Evolutionary conservation across 2,888 invertebrate species (phyloP).

Genomic region (Hirtodrosophila alboralis): DNA sequence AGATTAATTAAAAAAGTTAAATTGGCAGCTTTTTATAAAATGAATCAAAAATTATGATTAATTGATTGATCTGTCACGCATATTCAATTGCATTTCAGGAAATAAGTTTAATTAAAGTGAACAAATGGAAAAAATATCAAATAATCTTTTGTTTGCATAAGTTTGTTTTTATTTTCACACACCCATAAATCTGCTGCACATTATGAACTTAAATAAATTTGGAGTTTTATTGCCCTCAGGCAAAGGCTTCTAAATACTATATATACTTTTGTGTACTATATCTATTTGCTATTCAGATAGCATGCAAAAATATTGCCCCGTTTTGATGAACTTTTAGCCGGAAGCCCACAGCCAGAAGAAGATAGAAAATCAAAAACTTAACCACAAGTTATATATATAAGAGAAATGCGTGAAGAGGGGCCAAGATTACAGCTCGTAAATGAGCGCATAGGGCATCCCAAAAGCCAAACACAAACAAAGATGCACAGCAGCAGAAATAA

Average conservation of each 20-base stretch:
- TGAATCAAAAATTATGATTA: no score
- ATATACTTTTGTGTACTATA: no score
- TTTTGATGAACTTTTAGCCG: conserved; percentile 24
- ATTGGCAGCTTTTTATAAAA: no score
- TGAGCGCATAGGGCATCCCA: conserved; percentile 27
- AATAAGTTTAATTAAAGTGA: no score
- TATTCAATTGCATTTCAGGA: no score
- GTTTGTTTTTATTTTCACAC: no score
- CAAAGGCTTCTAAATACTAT: conserved; percentile 10
- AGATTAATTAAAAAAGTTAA: no score
- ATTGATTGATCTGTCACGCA: no score
- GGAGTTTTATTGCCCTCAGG: conserved; percentile 7
- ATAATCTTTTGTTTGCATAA: no score
- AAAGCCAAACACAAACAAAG: conserved; percentile 28
- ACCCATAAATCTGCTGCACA: no score
- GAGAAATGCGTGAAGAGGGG: conserved; percentile 21
- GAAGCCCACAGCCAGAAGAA: conserved; percentile 22
- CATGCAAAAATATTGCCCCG: conserved; percentile 13
- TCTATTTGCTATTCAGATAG: conserved; percentile 26
- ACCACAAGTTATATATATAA: conserved; percentile 2
- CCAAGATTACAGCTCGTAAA: conserved; percentile 11
- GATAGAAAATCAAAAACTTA: conserved; percentile 6
- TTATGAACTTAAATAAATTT: no score
- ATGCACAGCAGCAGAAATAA: conserved; percentile 13
- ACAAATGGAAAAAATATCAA: no score